Evolutionary conservation across 2,113 vertebrate species (phyloP), one percentile per base, ranked within the genome.

Genomic region (Struthio camelus): DNA sequence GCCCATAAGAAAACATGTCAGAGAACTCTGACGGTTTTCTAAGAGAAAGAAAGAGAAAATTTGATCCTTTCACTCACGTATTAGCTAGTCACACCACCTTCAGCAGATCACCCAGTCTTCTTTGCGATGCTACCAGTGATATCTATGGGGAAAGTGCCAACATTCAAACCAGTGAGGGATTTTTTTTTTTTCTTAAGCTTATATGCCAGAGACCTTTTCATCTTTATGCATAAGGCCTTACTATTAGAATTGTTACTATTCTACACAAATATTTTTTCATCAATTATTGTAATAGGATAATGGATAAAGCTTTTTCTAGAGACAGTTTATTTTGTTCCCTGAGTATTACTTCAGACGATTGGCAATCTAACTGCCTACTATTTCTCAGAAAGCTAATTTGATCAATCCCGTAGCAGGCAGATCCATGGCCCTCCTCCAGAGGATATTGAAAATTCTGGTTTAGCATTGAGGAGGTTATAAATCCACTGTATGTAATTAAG

Each of bases 341-440:
- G 58, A 80, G 14, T 72, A 76, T 71, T 90, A 28, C 64, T 83
- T 93, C 50, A 72, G 34, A 73, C 62, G 87, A 75, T 46, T 82
- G 81, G 75, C 87, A 91, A 24, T 62, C 40, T 88, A 94, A 65
- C 36, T 66, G 36, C 54, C 61, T 77, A 4, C 58, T 58, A 50
- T 91, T 91, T 89, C 65, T 92, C 91, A 85, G 67, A 79, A 91
- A 66, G 50, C 19, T 80, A 87, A 94, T 83, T 78, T 91, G 62
- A 95, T 93, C 70, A 92, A 69, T 83, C 54, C 58, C 1, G 1
- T 8, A 59, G 62, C 34, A 56, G 73, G 30, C 44, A 94, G 71
- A 83, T 73, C 53, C 70, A 76, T 82, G 80, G 30, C 18, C 30
- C 12, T 94, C 28, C 40, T 87, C 81, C 64, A 94, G 66, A 91